Evolutionary conservation across 2,888 invertebrate genomes (phyloP).

Genomic region (Drosophila tripunctata): DNA sequence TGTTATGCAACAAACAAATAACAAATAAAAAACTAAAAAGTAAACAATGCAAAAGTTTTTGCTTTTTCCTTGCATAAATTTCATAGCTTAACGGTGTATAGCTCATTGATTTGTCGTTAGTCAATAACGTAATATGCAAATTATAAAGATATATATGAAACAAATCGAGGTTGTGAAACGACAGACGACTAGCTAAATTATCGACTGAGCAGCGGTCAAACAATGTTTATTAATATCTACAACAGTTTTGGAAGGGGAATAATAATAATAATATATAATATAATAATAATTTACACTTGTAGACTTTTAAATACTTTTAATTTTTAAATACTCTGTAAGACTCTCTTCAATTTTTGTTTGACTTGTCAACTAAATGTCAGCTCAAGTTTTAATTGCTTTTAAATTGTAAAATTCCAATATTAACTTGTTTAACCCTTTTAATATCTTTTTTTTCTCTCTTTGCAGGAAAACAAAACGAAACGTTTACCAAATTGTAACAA

Average conservation of each 20-base stretch:
- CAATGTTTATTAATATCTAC: constrained; percentile 13
- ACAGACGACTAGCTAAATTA: constrained; percentile 18
- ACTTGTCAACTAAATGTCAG: background rate
- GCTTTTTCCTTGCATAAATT: constrained; percentile 23
- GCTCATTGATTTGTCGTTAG: constrained; percentile 49
- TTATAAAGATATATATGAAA: constrained; percentile 48
- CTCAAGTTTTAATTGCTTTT: background rate
- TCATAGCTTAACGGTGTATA: constrained; percentile 32
- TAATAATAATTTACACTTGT: too few relatives aligned
- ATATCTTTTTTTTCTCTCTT: constrained; percentile 12
- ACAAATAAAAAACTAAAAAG: constrained; percentile 38
- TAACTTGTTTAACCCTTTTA: too few relatives aligned
- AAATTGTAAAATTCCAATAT: too few relatives aligned
- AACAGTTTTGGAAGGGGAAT: constrained; percentile 1
- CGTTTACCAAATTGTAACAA: constrained; percentile 3
- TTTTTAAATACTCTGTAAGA: too few relatives aligned
- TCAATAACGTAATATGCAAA: constrained; percentile 73
- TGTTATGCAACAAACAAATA: constrained; percentile 28
- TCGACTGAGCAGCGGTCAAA: too few relatives aligned
- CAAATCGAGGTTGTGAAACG: constrained; percentile 67
- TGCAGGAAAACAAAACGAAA: constrained; percentile 39
- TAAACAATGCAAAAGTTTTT: constrained; percentile 38
- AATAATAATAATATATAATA: too few relatives aligned
- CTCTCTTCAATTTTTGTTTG: background rate
- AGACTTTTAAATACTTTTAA: too few relatives aligned